phyloP scores from a whole-genome alignment of 1,140 invertebrate species.

The Drosophila murphyi region DNA sequence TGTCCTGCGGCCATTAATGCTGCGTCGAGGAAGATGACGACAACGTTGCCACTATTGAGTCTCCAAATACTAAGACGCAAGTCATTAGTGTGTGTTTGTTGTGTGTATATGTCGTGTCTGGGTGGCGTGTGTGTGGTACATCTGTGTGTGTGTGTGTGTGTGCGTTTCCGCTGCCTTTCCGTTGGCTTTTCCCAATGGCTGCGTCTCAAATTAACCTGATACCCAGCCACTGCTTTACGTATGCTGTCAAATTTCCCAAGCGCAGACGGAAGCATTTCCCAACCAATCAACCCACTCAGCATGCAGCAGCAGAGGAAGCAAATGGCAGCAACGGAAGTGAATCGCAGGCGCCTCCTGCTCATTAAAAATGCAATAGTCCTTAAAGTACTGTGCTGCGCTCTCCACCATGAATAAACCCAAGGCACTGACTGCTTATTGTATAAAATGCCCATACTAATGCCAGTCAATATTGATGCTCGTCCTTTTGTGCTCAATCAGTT shows the following conservation, averaged over 20 bases:
- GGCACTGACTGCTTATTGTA: constrained; percentile 51
- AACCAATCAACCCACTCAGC: constrained; percentile 21
- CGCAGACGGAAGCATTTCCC: constrained; percentile 61
- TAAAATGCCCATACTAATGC: constrained; percentile 61
- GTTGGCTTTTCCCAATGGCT: constrained; percentile 44
- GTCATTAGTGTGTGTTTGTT: not conserved
- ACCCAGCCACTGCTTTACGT: constrained; percentile 44
- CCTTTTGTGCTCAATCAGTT: constrained; percentile 32
- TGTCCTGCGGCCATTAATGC: constrained; percentile 67
- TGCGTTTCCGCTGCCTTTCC: constrained; percentile 54
- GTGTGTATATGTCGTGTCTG: not conserved
- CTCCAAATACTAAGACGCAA: not conserved
- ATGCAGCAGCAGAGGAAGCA: not conserved
- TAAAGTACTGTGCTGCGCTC: constrained; percentile 6
- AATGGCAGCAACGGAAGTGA: constrained; percentile 52
- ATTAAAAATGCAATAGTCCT: constrained; percentile 67
- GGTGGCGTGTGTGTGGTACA: not conserved
- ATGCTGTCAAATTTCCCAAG: constrained; percentile 63
- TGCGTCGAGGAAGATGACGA: constrained; percentile 30
- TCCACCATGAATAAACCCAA: not conserved
- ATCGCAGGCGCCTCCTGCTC: constrained; percentile 63
- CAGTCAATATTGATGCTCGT: constrained; percentile 63
- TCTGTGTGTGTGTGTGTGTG: constrained; percentile 2
- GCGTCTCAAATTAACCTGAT: constrained; percentile 66
- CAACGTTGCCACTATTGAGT: constrained; percentile 21